Evolutionary conservation across 2,797 vertebrate genomes (phyloP).

Genomic region (Coregonus ussuriensis): DNA sequence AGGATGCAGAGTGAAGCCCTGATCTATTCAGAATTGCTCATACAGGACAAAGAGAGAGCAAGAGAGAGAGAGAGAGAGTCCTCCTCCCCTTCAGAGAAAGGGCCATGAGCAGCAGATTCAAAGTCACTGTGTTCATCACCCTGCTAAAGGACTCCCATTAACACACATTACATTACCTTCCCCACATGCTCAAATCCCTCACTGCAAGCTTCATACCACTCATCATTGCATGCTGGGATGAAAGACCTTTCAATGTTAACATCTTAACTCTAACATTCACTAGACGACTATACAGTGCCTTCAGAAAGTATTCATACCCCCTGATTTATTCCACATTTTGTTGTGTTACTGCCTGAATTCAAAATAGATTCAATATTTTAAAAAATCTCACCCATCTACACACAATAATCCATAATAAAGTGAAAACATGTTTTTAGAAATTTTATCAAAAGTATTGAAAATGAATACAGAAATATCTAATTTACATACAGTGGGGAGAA

Average conservation of each 20-base stretch:
- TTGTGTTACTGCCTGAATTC: too few relatives aligned
- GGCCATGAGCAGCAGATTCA: conserved; percentile 59
- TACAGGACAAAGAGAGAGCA: conserved; percentile 33
- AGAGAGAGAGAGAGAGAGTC: conserved; percentile 24
- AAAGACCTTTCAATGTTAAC: conserved; percentile 57
- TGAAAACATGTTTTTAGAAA: too few relatives aligned
- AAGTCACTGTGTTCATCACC: conserved; percentile 64
- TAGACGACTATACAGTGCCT: not conserved
- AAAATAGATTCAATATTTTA: too few relatives aligned
- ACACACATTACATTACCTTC: conserved; percentile 61
- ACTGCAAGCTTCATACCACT: conserved; percentile 49
- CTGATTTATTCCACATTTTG: too few relatives aligned
- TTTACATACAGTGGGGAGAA: too few relatives aligned
- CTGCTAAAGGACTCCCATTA: conserved; percentile 60
- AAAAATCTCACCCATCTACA: too few relatives aligned
- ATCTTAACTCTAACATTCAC: conserved; percentile 34
- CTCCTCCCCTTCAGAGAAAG: conserved; percentile 46
- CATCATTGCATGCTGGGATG: conserved; percentile 54
- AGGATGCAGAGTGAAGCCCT: conserved; percentile 51
- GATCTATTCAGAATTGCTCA: conserved; percentile 64
- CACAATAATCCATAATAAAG: too few relatives aligned
- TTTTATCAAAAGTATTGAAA: too few relatives aligned
- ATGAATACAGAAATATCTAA: too few relatives aligned
- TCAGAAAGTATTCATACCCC: too few relatives aligned
- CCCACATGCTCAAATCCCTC: conserved; percentile 55